A percentile compares a stretch with the other conserved stretches of the same genome.
Evolutionary conservation across 2,888 invertebrate genomes (phyloP).

Genomic region (Branchipolynoe longqiensis): DNA sequence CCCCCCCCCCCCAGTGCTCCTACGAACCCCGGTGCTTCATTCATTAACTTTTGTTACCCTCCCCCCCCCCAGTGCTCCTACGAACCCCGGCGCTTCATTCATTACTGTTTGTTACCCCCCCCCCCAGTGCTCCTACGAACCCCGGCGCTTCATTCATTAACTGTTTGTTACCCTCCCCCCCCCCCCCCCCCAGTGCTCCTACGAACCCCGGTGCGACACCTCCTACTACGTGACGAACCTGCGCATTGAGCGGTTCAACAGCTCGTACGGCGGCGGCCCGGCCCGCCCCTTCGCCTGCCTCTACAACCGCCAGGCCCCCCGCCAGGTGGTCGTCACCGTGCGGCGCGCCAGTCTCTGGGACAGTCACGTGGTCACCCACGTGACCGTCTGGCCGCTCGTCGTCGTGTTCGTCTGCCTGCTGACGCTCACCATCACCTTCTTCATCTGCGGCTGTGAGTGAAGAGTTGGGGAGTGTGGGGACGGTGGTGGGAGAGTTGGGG

Average conservation of each 20-base stretch:
- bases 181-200: constrained; percentile 47
- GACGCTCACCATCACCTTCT: constrained; percentile 26
- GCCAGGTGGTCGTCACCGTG: background rate
- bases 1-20: too few species aligned
- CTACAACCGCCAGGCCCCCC: constrained; percentile 33
- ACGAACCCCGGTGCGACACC: background rate
- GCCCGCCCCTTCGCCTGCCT: background rate
- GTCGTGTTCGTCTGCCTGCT: constrained; percentile 20
- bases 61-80: too few species aligned
- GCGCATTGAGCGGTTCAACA: background rate
- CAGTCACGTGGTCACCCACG: constrained; percentile 12
- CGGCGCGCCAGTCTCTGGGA: background rate
- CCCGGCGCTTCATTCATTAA: too few species aligned
- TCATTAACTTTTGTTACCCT: too few species aligned
- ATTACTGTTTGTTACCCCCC: too few species aligned
- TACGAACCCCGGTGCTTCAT: too few species aligned
- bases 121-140: too few species aligned
- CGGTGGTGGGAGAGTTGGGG: too few species aligned
- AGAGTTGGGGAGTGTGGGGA: too few species aligned
- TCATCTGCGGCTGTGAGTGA: constrained; percentile 44
- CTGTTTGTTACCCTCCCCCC: too few species aligned
- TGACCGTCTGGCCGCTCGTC: constrained; percentile 24
- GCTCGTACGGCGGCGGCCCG: background rate
- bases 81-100: too few species aligned
- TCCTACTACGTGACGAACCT: constrained; percentile 2